Evolutionary conservation across 2,888 invertebrate species (phyloP), one percentile per base, ranked within the genome.

Genomic region (Eurytoma californica): DNA sequence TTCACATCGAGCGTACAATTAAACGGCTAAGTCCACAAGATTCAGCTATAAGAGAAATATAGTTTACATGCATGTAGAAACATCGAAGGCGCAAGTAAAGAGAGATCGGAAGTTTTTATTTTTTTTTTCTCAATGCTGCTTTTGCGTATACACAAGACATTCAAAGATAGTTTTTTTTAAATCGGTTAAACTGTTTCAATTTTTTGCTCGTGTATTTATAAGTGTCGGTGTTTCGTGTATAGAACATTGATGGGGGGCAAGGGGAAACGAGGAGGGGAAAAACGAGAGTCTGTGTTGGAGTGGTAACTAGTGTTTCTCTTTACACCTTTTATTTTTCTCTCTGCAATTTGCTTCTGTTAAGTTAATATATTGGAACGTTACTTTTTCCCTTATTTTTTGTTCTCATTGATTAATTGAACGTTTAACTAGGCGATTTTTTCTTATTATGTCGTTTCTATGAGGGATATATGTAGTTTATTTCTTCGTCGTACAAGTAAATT

Each of bases 21-120:
- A 75, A 80, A 55, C 73, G 47, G 70, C 79, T 79, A 77, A 77
- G 66, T 81, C 49, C 73, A 79, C 70, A 81, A 55, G 70, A 68
- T 68, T 77, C 77, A 79, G 74, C 81, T 80, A 82, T 77, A 61
- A 82, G 77, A 82, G 81, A 81, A 82, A 72, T 77, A 82, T 63
- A 78, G 82, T 81, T 83, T 75, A 85, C 87, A 87, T 86, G 86
- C 86, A 85, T 83, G 83, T 85, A 85, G 84, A 85, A 84, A 86
- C 85, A 86, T 85, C 84, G 84, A 87, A 85, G 83, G 85, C 83
- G 84, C 83, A 83, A 84, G 83, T 81, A 81, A 82, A 83, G 85
- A 83, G 82, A 84, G 83, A 80, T 82, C 76, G 58, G 82, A 84
- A 84, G 82, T 80, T 80, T 79, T 72, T 28, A 72, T 79, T 68